Evolutionary conservation across 2,113 vertebrate genomes (phyloP).

Genomic region (Siphamia tubifer): DNA sequence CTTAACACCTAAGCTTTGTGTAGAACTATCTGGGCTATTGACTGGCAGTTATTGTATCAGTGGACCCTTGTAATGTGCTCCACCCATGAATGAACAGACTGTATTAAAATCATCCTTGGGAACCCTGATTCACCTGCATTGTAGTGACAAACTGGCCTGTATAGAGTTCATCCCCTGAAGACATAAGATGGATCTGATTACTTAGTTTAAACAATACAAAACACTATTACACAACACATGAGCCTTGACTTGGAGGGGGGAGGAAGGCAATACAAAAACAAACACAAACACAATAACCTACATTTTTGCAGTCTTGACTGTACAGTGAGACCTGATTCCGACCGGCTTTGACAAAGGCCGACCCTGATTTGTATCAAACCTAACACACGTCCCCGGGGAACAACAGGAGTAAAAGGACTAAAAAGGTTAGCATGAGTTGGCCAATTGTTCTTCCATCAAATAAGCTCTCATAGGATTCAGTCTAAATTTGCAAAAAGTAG

Average conservation of each 20-base stretch:
- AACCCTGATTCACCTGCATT: slow-evolving; percentile 29
- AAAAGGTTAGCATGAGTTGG: slow-evolving; percentile 4
- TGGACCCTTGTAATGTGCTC: slow-evolving; percentile 10
- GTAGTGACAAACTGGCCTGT: slow-evolving; percentile 29
- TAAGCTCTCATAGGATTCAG: slow-evolving; percentile 10
- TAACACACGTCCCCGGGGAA: neutral
- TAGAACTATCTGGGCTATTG: neutral
- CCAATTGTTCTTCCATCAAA: neutral
- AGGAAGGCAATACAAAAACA: neutral
- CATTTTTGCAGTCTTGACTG: neutral
- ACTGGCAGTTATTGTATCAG: slow-evolving; percentile 14
- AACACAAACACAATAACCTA: slow-evolving; percentile 15
- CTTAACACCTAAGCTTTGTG: neutral
- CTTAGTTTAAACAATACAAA: slow-evolving; percentile 35
- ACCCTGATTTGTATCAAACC: slow-evolving; percentile 27
- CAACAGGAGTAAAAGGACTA: neutral
- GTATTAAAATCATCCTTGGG: slow-evolving; percentile 22
- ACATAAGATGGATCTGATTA: slow-evolving; percentile 52
- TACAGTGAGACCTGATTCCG: neutral
- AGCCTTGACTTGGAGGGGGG: neutral
- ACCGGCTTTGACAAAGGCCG: neutral
- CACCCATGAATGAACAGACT: slow-evolving; percentile 14
- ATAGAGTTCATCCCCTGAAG: slow-evolving; percentile 48
- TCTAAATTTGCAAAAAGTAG: slow-evolving; percentile 28
- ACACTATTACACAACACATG: slow-evolving; percentile 9